A percentile compares a stretch with the other conserved stretches of the same genome.
These are phyloP conservation scores for Babyrousa celebensis DNA, from an alignment of 2,797 vertebrate species.

Conservation along the genomic window DNA sequence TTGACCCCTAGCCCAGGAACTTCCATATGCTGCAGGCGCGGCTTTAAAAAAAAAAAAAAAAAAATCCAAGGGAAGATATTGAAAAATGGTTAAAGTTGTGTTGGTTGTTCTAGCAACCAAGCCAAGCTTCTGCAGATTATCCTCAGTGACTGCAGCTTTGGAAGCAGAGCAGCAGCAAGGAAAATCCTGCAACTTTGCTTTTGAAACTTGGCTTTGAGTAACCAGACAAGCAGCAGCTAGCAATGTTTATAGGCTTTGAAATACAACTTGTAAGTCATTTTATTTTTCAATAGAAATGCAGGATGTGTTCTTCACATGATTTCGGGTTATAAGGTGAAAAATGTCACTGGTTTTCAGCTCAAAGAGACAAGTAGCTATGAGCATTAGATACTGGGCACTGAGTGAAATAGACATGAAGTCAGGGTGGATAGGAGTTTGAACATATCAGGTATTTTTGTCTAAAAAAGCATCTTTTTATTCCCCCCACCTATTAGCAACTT, in stretches of 20 bases:
- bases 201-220: slow-evolving; percentile 74
- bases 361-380: neutral
- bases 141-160: slow-evolving; percentile 80
- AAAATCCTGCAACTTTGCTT: slow-evolving; percentile 84
- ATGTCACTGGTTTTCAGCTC: neutral
- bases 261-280: slow-evolving; percentile 57
- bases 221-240: neutral
- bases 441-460: slow-evolving; percentile 3
- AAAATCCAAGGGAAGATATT: slow-evolving; percentile 76
- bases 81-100: slow-evolving; percentile 85
- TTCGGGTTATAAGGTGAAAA: slow-evolving; percentile 52
- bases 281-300: slow-evolving; percentile 4
- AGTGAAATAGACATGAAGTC: neutral
- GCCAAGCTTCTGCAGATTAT: slow-evolving; percentile 84
- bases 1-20: too few relatives aligned
- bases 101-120: slow-evolving; percentile 88
- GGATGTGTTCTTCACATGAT: neutral
- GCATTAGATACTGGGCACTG: neutral
- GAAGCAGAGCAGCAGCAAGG: slow-evolving; percentile 63
- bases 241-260: slow-evolving; percentile 42
- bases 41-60: neutral
- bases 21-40: too few relatives aligned
- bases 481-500: neutral
- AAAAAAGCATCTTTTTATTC: slow-evolving; percentile 21
- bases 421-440: neutral